Conservation (phyloP, 1,140 invertebrate species). For the Megathymus violae region DNA sequence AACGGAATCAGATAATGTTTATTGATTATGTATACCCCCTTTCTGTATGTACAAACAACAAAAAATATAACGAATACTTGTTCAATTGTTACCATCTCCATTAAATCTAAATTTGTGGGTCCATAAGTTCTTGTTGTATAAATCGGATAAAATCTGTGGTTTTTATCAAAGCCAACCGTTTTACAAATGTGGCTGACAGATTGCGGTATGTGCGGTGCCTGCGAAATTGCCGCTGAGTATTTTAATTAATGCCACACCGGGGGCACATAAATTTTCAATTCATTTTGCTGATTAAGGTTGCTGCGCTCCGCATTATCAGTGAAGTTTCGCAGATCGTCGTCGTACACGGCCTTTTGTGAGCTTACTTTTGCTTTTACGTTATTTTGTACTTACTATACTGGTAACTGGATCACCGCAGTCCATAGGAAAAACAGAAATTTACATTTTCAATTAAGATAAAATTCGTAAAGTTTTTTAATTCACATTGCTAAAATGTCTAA, state of each 20-base stretch:
- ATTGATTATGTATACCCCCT: no score
- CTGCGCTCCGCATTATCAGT: conserved; percentile 46
- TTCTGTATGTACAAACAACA: no score
- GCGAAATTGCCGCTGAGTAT: conserved; percentile 53
- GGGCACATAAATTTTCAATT: conserved; percentile 56
- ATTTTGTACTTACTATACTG: background rate
- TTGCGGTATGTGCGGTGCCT: conserved; percentile 54
- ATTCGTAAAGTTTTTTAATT: no score
- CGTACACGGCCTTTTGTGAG: conserved; percentile 30
- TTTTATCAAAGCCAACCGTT: conserved; percentile 58
- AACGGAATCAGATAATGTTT: no score
- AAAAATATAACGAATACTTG: no score
- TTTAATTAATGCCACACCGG: conserved; percentile 70
- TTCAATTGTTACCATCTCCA: conserved; percentile 16
- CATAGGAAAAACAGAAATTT: no score
- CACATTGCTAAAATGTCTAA: no score
- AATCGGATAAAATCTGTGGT: conserved; percentile 45
- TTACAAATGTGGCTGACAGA: conserved; percentile 69
- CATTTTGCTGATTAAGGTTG: conserved; percentile 60
- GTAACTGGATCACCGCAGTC: no score
- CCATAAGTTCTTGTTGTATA: conserved; percentile 36
- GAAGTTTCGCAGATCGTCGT: conserved; percentile 38
- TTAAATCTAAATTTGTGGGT: conserved; percentile 27
- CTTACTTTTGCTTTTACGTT: conserved; percentile 11
- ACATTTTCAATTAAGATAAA: no score